Evolutionary conservation across 2,113 vertebrate species (phyloP), one percentile per base, ranked within the genome.

Genomic region (Phrynocephalus versicolor): DNA sequence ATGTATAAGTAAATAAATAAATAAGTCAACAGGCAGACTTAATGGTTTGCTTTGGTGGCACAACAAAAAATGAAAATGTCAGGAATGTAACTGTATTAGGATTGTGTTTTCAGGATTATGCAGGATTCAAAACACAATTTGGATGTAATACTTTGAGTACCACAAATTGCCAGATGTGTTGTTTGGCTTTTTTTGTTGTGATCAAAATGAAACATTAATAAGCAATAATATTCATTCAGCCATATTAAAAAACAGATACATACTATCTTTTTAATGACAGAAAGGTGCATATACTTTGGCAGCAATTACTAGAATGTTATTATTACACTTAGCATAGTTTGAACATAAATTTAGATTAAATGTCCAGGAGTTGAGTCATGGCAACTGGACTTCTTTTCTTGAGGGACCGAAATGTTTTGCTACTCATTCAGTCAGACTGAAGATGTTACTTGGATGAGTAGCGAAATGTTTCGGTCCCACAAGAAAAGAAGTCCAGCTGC

Each of bases 1-100:
- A 91, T 91, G 67, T 71, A 60, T 91, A 83, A 41, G 23, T 80
- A n/a, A 25, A 27, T 92, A 82, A 33, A 25, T 85, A 23, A 5
- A 89, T 83, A 65, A 81, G 57, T 35, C 30, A 45, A 81, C 77
- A 74, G 27, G 37, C 18, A 27, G 25, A 19, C 25, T 39, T 14
- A 76, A 27, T 21, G 41, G 33, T 14, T 15, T 21, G 39, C 12
- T n/a, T 83, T 75, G 30, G 58, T 77, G 62, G 30, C 65, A 23
- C 51, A 70, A 62, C 74, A 77, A 58, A 75, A 70, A 51, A 27
- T 25, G 19, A 35, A 70, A 81, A 51, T 78, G 27, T 16, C 83
- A 70, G 78, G 79, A 87, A 67, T 15, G 84, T 33, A 51, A 77
- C 35, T 15, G 60, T 51, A 14, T 70, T 65, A 6, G 13, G 58